Conservation (phyloP, 2,888 invertebrate species). For the Aphelenchoides bicaudatus region DNA sequence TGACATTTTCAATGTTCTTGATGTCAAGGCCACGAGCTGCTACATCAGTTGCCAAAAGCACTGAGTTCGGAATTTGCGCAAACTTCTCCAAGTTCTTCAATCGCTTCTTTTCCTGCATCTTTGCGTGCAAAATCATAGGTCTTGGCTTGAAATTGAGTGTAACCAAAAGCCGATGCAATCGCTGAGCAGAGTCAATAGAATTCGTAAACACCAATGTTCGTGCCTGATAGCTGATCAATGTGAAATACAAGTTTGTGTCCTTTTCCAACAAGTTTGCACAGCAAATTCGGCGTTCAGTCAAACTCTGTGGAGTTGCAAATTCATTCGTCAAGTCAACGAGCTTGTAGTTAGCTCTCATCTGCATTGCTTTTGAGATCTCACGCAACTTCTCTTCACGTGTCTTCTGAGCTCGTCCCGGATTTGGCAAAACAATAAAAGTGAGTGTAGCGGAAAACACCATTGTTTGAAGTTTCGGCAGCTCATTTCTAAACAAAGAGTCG, state of each 20-base stretch:
- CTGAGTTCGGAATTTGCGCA: conserved; percentile 66
- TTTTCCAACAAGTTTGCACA: conserved; percentile 61
- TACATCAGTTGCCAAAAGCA: conserved; percentile 88
- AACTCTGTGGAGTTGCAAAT: conserved; percentile 74
- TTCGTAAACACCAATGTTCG: conserved; percentile 81
- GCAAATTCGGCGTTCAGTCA: conserved; percentile 78
- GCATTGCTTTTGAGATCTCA: conserved; percentile 45
- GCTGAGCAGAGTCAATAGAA: conserved; percentile 78
- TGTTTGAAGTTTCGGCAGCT: conserved; percentile 70
- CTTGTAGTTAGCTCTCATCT: conserved; percentile 67
- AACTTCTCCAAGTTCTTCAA: conserved; percentile 85
- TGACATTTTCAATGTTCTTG: conserved; percentile 83
- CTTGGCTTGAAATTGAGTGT: conserved; percentile 64
- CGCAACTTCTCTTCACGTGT: conserved; percentile 62
- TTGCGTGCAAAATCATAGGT: conserved; percentile 67
- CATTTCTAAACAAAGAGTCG: conserved; percentile 3
- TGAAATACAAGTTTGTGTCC: conserved; percentile 86
- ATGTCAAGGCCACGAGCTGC: conserved; percentile 95
- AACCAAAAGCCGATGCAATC: conserved; percentile 65
- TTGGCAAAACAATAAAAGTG: conserved; percentile 77
- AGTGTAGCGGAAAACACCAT: conserved; percentile 96
- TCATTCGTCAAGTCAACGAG: conserved; percentile 83
- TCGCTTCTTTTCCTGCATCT: conserved; percentile 87
- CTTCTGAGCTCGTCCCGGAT: conserved; percentile 66
- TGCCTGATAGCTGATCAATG: conserved; percentile 78